Evolutionary conservation across 2,888 invertebrate genomes (phyloP), one percentile per base, ranked within the genome.

Genomic region (Oasisia sp.): DNA sequence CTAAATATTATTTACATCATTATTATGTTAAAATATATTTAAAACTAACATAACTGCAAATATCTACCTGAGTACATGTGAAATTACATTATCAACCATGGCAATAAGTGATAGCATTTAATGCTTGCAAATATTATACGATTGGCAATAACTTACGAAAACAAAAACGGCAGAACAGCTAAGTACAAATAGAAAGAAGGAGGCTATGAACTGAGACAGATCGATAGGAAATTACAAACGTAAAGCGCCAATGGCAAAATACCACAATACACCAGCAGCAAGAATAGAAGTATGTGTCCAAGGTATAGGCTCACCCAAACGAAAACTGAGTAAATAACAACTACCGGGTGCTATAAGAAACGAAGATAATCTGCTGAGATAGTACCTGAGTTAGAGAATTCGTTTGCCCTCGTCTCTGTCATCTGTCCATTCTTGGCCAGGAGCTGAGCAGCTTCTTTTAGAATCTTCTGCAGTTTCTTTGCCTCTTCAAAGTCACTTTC

Each of bases 381-480:
- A 8, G 32, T 38, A 44, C 32, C 38, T 19, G 90, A 90, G 32
- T 38, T 19, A 90, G 90, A 90, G 32, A 32, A 44, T 32, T 90
- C 27, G 32, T 19, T 44, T 7, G 90, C 90, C 27, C 44, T n/a
- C 32, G 90, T 27, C 44, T 90, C 44, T 5, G 90, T 90, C 38
- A 32, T 38, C 32, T 38, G 44, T 32, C 74, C 74, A 74, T 74
- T 74, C 7, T 19, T 74, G 27, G 74, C 74, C 27, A 74, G 27
- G 27, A 74, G 74, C 74, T 74, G 74, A n/a, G 74, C 74, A 74
- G 74, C 74, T 74, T 74, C 74, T n/a, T 74, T 74, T 14, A 74
- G 74, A 32, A 38, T 38, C 91, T 58, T 92, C 32, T n/a, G 90
- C 74, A 32, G 90, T 11, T 32, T 90, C 89, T 27, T 32, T 32